Percentiles rank a stretch among this genome's conserved stretches.
These are phyloP conservation scores for Neogale vison DNA, from an alignment of 2,113 vertebrate species.

Conservation along the genomic window DNA sequence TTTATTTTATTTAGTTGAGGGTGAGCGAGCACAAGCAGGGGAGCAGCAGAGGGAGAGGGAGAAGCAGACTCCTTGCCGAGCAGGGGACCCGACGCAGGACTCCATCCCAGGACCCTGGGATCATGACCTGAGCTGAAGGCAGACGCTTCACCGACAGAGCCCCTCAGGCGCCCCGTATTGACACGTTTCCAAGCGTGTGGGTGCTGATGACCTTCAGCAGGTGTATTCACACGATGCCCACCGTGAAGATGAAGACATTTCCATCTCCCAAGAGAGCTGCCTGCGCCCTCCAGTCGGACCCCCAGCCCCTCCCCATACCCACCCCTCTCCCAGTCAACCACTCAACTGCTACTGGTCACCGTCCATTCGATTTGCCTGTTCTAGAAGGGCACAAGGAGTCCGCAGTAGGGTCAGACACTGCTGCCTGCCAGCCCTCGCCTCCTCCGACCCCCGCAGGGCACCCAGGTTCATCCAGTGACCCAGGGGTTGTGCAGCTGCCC, in stretches of 20 bases:
- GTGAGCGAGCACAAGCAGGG: too few relatives aligned
- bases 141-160: too few relatives aligned
- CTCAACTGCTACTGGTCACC: not conserved
- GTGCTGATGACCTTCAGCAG: not conserved
- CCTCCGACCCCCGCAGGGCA: not conserved
- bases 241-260: not conserved
- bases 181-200: not conserved
- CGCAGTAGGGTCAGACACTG: not conserved
- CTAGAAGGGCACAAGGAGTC: not conserved
- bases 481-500: accelerated
- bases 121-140: too few relatives aligned
- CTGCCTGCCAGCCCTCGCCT: not conserved
- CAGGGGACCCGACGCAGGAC: accelerated
- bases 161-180: too few relatives aligned
- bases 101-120: too few relatives aligned
- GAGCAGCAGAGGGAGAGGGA: too few relatives aligned
- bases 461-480: too few relatives aligned
- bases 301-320: accelerated
- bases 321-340: not conserved
- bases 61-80: too few relatives aligned
- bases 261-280: not conserved
- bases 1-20: too few relatives aligned
- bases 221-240: not conserved
- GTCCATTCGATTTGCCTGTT: not conserved
- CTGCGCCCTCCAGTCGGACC: too few relatives aligned